Base-by-base conservation (phyloP, 2,888 invertebrate genomes). In the Drosophila hamatofila region DNA sequence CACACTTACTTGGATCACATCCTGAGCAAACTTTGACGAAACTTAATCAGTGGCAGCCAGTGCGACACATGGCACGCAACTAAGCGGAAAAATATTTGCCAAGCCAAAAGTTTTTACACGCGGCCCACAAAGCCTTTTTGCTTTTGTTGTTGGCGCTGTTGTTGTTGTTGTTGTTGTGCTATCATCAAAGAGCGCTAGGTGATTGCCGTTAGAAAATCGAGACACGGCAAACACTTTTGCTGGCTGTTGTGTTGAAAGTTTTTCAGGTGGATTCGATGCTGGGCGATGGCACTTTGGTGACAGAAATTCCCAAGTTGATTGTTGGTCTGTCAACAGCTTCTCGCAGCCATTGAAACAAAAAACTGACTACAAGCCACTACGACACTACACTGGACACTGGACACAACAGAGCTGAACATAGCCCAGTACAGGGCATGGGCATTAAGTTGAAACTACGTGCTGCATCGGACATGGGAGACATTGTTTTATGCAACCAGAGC, bases 291-390 rank as follows among this genome's bases (percentile, higher is more conserved):
- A 87, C 89, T 85, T 87, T 59, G 77, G 84, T 87, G 90, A 88
- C 90, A 80, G 85, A 87, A 87, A 87, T 87, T 89, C 87, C 87
- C 87, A 81, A 89, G 87, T 88, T 83, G 87, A 87, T 88, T 87
- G 90, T 88, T 88, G 89, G 90, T 89, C 86, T 88, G 87, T 88
- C 86, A 87, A 89, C 86, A 85, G 82, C 78, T 80, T 72, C 75
- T 71, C 73, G 58, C 71, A 75, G 66, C 73, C 72, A 81, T 80
- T 84, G 81, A 81, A 85, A 85, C 81, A 89, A 85, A 88, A 86
- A 89, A 85, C 80, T 71, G 72, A 57, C 55, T 63, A 72, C 73
- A 75, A 68, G 61, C 67, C 65, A 72, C 83, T 64, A 67, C 67
- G 61, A 68, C 56, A 60, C 61, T 46, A 58, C 27, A 57, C 52